Conservation (phyloP, 1,140 invertebrate genomes). For the Saxidomus purpurata region DNA sequence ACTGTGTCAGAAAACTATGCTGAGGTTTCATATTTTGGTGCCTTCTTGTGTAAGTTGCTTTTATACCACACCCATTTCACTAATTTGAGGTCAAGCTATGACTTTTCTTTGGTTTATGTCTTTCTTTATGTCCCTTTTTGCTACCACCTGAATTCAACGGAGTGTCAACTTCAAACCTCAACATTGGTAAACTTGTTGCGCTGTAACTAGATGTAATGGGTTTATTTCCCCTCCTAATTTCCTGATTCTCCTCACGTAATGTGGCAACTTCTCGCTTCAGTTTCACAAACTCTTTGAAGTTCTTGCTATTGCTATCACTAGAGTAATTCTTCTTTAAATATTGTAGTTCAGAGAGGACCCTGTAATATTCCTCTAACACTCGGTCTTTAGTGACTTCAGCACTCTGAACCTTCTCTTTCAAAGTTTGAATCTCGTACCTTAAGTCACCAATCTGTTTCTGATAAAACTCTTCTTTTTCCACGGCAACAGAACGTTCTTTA, state of each 20-base stretch:
- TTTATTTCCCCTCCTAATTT: slow-evolving; percentile 27
- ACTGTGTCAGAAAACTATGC: too few species aligned
- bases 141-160: neutral
- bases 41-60: too few species aligned
- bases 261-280: slow-evolving; percentile 49
- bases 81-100: slow-evolving; percentile 15
- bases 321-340: slow-evolving; percentile 50
- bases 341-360: slow-evolving; percentile 40
- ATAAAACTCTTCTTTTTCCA: slow-evolving; percentile 52
- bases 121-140: slow-evolving; percentile 27
- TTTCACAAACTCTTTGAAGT: slow-evolving; percentile 66
- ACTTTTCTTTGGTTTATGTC: slow-evolving; percentile 43
- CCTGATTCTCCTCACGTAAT: slow-evolving; percentile 52
- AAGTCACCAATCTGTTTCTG: slow-evolving; percentile 57
- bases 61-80: neutral
- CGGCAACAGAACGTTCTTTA: slow-evolving; percentile 57
- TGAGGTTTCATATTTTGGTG: too few species aligned
- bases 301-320: slow-evolving; percentile 22
- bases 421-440: slow-evolving; percentile 48
- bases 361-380: slow-evolving; percentile 62
- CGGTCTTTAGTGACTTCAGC: slow-evolving; percentile 54
- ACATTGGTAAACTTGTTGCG: slow-evolving; percentile 47
- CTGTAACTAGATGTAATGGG: neutral
- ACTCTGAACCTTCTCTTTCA: slow-evolving; percentile 54
- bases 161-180: slow-evolving; percentile 42